Percentiles rank a stretch among this genome's conserved stretches.
phyloP scores from a whole-genome alignment of 2,797 vertebrate species.

The Crotalus adamanteus region DNA sequence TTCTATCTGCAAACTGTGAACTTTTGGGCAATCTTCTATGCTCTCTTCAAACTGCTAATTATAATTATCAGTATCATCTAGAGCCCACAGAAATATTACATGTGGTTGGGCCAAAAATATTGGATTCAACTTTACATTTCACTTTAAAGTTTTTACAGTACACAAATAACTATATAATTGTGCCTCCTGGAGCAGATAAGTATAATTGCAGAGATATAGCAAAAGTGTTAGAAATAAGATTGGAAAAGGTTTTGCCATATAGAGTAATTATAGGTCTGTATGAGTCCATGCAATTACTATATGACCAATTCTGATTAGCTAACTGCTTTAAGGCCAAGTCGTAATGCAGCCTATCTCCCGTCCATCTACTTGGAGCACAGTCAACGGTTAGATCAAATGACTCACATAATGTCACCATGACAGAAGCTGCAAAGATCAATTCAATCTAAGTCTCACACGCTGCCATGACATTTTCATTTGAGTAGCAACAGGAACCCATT shows the following conservation, averaged over 20 bases:
- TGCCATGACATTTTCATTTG: conserved; percentile 37
- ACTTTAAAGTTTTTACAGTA: not conserved
- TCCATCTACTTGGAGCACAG: not conserved
- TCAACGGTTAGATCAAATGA: conserved; percentile 33
- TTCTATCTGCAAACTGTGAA: not conserved
- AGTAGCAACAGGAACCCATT: conserved; percentile 27
- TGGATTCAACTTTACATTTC: not conserved
- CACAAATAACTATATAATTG: not conserved
- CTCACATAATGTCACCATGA: conserved; percentile 20
- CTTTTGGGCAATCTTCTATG: not conserved
- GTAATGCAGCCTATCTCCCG: not conserved
- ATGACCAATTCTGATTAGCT: conserved; percentile 13
- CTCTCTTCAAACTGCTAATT: not conserved
- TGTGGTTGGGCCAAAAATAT: not conserved
- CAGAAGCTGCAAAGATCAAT: conserved; percentile 37
- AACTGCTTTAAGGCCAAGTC: conserved; percentile 23
- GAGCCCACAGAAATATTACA: not conserved
- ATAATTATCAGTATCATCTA: not conserved
- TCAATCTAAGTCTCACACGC: conserved; percentile 12
- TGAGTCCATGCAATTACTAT: not conserved
- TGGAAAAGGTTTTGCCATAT: conserved; percentile 5
- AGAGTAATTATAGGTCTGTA: conserved; percentile 3
- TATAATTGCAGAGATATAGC: not conserved
- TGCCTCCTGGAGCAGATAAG: not conserved
- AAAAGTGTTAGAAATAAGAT: not conserved